Evolutionary conservation across 2,113 vertebrate genomes (phyloP).

Genomic region (Cygnus atratus): DNA sequence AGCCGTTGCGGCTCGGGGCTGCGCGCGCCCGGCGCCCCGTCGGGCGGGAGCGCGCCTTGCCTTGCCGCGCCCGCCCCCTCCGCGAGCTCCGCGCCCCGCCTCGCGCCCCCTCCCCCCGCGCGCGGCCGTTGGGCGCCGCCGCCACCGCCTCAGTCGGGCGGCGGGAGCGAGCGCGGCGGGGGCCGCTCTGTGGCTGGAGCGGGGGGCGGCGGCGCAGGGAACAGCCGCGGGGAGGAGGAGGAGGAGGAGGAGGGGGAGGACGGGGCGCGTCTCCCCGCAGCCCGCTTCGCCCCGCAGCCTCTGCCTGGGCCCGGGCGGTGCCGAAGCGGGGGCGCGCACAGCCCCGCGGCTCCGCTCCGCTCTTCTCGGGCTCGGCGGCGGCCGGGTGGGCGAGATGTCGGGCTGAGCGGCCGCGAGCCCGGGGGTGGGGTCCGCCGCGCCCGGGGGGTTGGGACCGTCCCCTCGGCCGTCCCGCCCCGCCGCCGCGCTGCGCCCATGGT

Average conservation of each 20-base stretch:
- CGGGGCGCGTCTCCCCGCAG: background rate
- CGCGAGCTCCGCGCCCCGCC: too few relatives aligned
- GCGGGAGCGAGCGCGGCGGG: too few relatives aligned
- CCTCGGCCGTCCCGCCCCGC: background rate
- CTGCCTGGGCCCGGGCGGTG: background rate
- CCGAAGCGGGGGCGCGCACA: background rate
- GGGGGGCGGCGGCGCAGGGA: too few relatives aligned
- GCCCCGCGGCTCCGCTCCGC: background rate
- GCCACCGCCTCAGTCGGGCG: too few relatives aligned
- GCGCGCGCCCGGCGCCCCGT: too few relatives aligned
- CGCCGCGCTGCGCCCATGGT: background rate
- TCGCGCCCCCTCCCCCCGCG: too few relatives aligned
- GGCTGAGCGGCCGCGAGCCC: background rate
- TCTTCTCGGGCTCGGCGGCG: background rate
- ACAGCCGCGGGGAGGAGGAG: background rate
- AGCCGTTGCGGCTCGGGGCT: background rate
- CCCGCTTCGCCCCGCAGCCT: background rate
- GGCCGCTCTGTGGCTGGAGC: too few relatives aligned
- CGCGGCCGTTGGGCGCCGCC: too few relatives aligned
- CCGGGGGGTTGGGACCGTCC: background rate
- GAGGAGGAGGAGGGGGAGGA: background rate
- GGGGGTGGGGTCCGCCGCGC: background rate
- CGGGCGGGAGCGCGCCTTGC: too few relatives aligned
- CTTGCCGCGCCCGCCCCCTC: too few relatives aligned
- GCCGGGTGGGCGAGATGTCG: background rate